Evolutionary conservation across 2,888 invertebrate genomes (phyloP).

Genomic region (Acronicta psi): DNA sequence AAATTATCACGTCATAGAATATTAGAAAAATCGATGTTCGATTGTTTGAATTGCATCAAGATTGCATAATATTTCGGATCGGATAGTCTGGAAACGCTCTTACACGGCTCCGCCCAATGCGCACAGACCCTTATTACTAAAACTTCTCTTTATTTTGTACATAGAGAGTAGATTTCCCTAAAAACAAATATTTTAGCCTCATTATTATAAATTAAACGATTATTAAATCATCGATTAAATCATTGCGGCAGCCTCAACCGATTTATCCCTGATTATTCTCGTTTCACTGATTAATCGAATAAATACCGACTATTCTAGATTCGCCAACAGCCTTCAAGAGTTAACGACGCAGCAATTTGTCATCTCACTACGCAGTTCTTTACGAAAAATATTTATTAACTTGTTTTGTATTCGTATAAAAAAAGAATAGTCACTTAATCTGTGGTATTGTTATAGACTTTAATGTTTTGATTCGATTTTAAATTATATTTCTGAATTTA

Average conservation of each 20-base stretch:
- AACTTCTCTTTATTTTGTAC: too few relatives aligned
- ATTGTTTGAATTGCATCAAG: too few relatives aligned
- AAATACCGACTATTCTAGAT: constrained; percentile 16
- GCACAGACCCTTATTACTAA: too few relatives aligned
- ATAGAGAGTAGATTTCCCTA: too few relatives aligned
- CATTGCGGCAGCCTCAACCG: constrained; percentile 10
- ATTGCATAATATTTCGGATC: too few relatives aligned
- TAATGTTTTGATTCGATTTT: too few relatives aligned
- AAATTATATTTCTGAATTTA: too few relatives aligned
- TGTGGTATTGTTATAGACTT: too few relatives aligned
- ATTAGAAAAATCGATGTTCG: not conserved
- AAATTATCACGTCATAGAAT: not conserved
- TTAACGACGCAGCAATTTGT: constrained; percentile 25
- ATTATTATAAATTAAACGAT: constrained; percentile 19
- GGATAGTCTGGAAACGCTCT: too few relatives aligned
- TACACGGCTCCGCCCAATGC: too few relatives aligned
- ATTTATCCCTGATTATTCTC: constrained; percentile 13
- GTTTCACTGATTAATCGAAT: not conserved
- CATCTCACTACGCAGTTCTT: constrained; percentile 18
- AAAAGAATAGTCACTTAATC: not conserved
- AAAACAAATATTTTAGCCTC: too few relatives aligned
- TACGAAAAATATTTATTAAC: constrained; percentile 12
- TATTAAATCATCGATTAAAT: constrained; percentile 25
- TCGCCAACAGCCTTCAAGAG: constrained; percentile 18
- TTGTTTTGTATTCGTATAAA: constrained; percentile 1